Conservation (phyloP, 64 coral and sea anemone genomes). For the Stichodactyla mertensii region DNA sequence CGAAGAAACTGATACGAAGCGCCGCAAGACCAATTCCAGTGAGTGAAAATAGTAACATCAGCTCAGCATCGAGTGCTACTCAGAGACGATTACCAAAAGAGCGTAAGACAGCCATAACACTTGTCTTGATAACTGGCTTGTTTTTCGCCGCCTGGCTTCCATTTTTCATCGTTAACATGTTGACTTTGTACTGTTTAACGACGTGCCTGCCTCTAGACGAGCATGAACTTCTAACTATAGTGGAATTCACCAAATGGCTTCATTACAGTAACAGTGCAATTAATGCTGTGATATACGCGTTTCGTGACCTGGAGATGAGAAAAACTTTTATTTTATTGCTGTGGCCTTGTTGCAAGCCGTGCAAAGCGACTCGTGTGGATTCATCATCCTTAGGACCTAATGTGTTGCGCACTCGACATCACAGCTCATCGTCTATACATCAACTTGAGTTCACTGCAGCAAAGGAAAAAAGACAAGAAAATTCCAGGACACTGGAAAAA, state of each 20-base stretch:
- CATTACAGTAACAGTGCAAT: slow-evolving; percentile 76
- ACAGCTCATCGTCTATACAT: neutral
- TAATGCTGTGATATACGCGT: slow-evolving; percentile 71
- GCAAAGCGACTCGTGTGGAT: neutral
- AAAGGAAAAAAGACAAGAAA: neutral
- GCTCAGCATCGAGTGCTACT: neutral
- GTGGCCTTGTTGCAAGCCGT: neutral
- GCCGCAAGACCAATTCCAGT: neutral
- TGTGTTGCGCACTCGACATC: neutral
- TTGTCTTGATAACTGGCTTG: slow-evolving; percentile 50
- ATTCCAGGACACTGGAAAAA: neutral
- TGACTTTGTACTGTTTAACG: slow-evolving; percentile 31
- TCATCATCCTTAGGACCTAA: neutral
- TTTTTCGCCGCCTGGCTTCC: slow-evolving; percentile 82
- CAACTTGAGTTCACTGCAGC: neutral
- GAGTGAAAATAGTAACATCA: neutral
- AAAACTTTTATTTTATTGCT: slow-evolving; percentile 51
- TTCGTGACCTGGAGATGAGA: slow-evolving; percentile 75
- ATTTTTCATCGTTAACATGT: slow-evolving; percentile 64
- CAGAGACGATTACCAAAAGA: slow-evolving; percentile 38
- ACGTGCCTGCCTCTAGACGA: slow-evolving; percentile 33
- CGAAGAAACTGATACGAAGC: slow-evolving; percentile 41
- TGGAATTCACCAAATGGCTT: slow-evolving; percentile 60
- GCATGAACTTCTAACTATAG: slow-evolving; percentile 26
- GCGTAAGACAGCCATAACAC: slow-evolving; percentile 58